Conservation (phyloP, 2,797 vertebrate species). For the Bucorvus abyssinicus region DNA sequence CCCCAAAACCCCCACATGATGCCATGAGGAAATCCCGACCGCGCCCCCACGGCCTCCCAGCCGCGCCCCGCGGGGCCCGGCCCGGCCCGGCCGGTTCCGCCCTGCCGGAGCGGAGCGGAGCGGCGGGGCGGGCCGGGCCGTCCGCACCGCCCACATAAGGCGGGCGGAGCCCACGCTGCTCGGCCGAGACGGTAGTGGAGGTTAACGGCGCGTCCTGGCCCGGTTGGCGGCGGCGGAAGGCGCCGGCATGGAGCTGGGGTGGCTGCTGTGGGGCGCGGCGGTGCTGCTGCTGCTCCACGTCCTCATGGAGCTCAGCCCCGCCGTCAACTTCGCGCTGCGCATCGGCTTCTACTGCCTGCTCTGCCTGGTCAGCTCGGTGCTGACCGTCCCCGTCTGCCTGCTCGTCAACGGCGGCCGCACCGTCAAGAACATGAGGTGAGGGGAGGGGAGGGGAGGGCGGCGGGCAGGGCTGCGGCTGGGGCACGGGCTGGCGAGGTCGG, state of each 20-base stretch:
- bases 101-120: too few species aligned
- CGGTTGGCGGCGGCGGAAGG: background rate
- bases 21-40: too few species aligned
- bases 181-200: background rate
- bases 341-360: constrained; percentile 84
- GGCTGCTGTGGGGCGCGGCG: constrained; percentile 24
- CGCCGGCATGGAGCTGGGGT: background rate
- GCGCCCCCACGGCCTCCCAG: too few species aligned
- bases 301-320: constrained; percentile 81
- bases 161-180: background rate
- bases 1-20: too few species aligned
- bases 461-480: accelerated
- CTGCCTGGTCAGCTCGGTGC: constrained; percentile 73
- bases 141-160: background rate
- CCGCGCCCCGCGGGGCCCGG: too few species aligned
- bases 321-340: constrained; percentile 85
- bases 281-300: constrained; percentile 78
- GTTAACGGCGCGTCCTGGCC: background rate
- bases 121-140: background rate
- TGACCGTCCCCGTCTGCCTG: constrained; percentile 80
- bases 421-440: constrained; percentile 91
- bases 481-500: background rate
- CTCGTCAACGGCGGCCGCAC: constrained; percentile 90
- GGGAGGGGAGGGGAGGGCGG: background rate
- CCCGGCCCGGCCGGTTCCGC: too few species aligned